Base-by-base conservation (phyloP, 2,888 invertebrate species). In the Caenorhabditis drosophilae region DNA sequence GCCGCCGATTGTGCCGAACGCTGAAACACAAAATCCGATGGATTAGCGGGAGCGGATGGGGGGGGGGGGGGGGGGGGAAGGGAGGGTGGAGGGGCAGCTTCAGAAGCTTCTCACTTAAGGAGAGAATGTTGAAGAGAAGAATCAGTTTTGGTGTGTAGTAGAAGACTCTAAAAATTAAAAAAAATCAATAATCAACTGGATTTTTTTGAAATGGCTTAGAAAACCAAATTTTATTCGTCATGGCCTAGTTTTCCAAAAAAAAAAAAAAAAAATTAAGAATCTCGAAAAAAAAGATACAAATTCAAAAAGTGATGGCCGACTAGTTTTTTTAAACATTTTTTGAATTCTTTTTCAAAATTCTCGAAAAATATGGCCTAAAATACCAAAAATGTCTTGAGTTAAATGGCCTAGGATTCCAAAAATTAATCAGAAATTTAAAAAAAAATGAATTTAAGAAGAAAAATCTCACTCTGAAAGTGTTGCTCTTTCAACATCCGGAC, bases 1-100 rank as follows among this genome's bases (percentile, higher is more conserved):
- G 15, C 74, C 74, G 11, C 74, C 74, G 34, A 71, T 46, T 9
- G 67, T 7, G n/a, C 70, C 74, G 44, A 74, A 71, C 0, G 59
- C 70, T 73, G 55, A 20, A 64, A 57, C n/a, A n/a, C 18, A 36
- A 36, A 36, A 11, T 4, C 4, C 36, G 4, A 9, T 4, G 4
- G 15, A 47, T 4, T 20, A 40, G 4, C 4, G 12, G 26, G 31
- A 31, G 11, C 9, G n/a, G 7, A 31, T 26, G 9, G 20, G n/a
- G 23, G 46, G 9, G 7, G 6, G 9, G 9, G 23, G 20, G 20
- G n/a, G 6, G 7, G n/a, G 23, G 46, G 6, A 6, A 45, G 4
- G 9, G n/a, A 12, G 46, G 6, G 4, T 23, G 9, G 6, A 25
- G n/a, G 7, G 9, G 22, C 6, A 4, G 15, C 15, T n/a, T 26